A percentile compares a stretch with the other conserved stretches of the same genome.
These are phyloP conservation scores for Cheilosia variabilis DNA, from an alignment of 2,888 invertebrate species.

Conservation along the genomic window DNA sequence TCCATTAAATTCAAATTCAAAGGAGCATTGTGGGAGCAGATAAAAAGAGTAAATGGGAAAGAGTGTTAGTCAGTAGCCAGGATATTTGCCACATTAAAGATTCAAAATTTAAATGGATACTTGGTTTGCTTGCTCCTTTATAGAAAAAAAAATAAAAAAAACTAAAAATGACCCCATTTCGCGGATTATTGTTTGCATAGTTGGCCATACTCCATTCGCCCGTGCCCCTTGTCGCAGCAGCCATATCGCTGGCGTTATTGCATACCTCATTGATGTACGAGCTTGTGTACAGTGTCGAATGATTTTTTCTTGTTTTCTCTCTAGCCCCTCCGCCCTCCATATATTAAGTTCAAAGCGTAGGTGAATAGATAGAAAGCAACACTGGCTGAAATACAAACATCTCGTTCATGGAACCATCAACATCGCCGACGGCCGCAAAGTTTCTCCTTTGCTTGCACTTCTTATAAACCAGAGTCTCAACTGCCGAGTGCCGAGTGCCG, in stretches of 20 bases:
- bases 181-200: slow-evolving; percentile 56
- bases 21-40: slow-evolving; percentile 3
- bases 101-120: slow-evolving; percentile 40
- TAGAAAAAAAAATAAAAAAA: slow-evolving; percentile 52
- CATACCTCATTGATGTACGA: slow-evolving; percentile 34
- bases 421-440: slow-evolving; percentile 22
- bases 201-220: background rate
- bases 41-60: background rate
- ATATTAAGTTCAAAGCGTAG: slow-evolving; percentile 8
- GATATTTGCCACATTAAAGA: slow-evolving; percentile 26
- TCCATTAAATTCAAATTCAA: background rate
- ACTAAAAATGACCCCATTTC: slow-evolving; percentile 47
- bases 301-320: slow-evolving; percentile 3
- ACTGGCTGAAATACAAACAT: slow-evolving; percentile 31
- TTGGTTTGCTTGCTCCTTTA: background rate
- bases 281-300: slow-evolving; percentile 7
- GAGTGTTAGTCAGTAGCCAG: slow-evolving; percentile 8
- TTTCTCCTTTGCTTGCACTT: slow-evolving; percentile 12
- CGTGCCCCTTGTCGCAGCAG: background rate
- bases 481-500: slow-evolving; percentile 1
- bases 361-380: slow-evolving; percentile 32
- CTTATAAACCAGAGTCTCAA: slow-evolving; percentile 26
- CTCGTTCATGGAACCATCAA: slow-evolving; percentile 5
- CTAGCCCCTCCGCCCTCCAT: background rate
- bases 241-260: slow-evolving; percentile 36